Evolutionary conservation across 2,113 vertebrate genomes (phyloP).

Genomic region (Carassius carassius): DNA sequence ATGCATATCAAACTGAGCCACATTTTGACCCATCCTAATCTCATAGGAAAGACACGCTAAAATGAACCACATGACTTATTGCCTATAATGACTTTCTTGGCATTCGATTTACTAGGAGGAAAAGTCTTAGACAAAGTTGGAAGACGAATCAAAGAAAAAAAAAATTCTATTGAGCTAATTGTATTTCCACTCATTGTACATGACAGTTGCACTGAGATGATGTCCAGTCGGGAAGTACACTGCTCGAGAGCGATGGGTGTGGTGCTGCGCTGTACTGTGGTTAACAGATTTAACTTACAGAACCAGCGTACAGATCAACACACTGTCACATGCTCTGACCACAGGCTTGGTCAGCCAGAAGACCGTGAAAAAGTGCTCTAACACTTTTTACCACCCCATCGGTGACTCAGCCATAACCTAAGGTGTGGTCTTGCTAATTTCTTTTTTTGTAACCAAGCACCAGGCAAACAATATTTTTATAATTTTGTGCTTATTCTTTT

Average conservation of each 20-base stretch:
- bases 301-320: background rate
- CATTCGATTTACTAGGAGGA: background rate
- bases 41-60: background rate
- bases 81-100: background rate
- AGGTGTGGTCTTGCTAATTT: background rate
- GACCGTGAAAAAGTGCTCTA: background rate
- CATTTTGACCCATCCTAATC: background rate
- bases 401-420: background rate
- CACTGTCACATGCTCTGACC: constrained; percentile 5
- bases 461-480: background rate
- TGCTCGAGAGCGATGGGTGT: background rate
- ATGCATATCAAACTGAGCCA: background rate
- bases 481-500: background rate
- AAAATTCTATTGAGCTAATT: too few species aligned
- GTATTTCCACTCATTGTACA: background rate
- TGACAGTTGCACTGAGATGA: background rate
- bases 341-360: background rate
- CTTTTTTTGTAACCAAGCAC: background rate
- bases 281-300: background rate
- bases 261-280: background rate
- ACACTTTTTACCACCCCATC: background rate
- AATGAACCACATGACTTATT: background rate
- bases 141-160: too few species aligned
- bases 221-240: background rate
- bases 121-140: background rate